phyloP scores from a whole-genome alignment of 1,140 invertebrate genomes.

The Euschistus heros region DNA sequence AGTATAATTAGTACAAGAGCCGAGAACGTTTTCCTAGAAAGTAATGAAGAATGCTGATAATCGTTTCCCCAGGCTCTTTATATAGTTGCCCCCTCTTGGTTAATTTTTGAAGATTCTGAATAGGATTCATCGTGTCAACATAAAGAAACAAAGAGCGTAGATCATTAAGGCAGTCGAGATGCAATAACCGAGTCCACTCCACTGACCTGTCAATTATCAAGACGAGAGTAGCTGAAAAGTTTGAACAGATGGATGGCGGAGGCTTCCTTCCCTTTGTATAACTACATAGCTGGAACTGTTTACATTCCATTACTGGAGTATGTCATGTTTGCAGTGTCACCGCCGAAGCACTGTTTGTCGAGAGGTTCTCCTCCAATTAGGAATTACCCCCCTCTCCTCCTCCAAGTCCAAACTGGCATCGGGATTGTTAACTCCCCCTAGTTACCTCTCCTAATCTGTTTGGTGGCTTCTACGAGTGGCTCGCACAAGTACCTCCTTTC shows the following conservation, averaged over 20 bases:
- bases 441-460: conserved; percentile 8
- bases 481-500: not conserved
- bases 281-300: not conserved
- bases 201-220: conserved; percentile 4
- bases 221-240: not conserved
- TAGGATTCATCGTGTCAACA: no score
- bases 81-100: no score
- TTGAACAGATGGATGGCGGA: not conserved
- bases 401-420: not conserved
- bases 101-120: no score
- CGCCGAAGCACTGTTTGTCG: not conserved
- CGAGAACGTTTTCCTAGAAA: no score
- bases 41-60: no score
- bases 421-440: not conserved
- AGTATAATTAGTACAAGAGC: no score
- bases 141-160: no score
- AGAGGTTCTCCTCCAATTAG: conserved; percentile 4
- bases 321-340: conserved; percentile 6
- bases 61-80: no score
- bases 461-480: not conserved
- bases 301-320: conserved; percentile 2
- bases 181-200: no score
- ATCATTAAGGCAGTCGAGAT: no score
- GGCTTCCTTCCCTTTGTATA: not conserved
- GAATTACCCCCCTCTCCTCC: not conserved